phyloP scores from a whole-genome alignment of 37 sponge, comb jelly and placozoan species.

The Spongilla lacustris region DNA sequence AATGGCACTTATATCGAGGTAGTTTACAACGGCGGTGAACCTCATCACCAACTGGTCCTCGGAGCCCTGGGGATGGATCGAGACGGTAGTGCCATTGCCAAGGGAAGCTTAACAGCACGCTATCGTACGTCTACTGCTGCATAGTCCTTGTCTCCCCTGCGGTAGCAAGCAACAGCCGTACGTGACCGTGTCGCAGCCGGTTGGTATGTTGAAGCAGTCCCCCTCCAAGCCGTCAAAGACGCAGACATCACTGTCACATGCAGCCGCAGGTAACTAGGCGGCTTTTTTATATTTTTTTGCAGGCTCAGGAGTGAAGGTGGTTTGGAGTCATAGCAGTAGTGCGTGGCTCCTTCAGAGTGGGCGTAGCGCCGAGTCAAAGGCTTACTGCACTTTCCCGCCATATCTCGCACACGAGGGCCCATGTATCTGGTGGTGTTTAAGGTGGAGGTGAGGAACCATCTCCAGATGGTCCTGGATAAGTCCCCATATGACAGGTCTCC shows the following conservation, averaged over 20 bases:
- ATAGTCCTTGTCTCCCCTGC: conserved; percentile 3
- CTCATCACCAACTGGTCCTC: conserved; percentile 52
- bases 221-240: conserved; percentile 21
- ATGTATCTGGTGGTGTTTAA: no score
- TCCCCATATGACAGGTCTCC: no score
- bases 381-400: background rate
- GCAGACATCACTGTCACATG: conserved; percentile 40
- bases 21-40: conserved; percentile 50
- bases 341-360: conserved; percentile 34
- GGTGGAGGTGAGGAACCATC: no score
- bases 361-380: conserved; percentile 21
- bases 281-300: conserved; percentile 12
- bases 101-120: no score
- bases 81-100: no score
- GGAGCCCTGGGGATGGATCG: conserved; percentile 23
- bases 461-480: no score
- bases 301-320: background rate
- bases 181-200: conserved; percentile 10
- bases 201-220: conserved; percentile 22
- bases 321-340: conserved; percentile 5
- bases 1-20: conserved; percentile 32
- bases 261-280: conserved; percentile 34
- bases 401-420: no score
- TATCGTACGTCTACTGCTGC: conserved; percentile 48
- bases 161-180: conserved; percentile 23